These are phyloP conservation scores for Origma solitaria DNA, from an alignment of 2,113 vertebrate genomes.

Conservation along the genomic window DNA sequence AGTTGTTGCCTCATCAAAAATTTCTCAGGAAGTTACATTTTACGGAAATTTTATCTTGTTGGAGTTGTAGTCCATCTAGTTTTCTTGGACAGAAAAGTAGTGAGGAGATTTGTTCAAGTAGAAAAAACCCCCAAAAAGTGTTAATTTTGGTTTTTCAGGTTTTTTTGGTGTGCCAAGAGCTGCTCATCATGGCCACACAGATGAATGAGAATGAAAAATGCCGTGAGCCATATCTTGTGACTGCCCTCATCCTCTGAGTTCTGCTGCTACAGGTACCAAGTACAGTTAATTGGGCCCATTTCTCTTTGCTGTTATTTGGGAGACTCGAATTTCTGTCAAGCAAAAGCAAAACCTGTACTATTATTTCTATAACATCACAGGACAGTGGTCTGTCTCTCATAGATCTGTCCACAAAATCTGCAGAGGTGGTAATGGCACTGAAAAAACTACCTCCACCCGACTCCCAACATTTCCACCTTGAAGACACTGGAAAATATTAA, in stretches of 20 bases:
- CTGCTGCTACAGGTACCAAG: background rate
- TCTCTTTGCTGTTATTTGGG: background rate
- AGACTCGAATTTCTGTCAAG: background rate
- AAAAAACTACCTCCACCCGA: background rate
- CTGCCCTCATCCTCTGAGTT: background rate
- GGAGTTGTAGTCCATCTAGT: background rate
- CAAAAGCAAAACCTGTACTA: background rate
- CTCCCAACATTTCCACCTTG: background rate
- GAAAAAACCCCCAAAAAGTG: accelerated
- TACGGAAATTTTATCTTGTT: background rate
- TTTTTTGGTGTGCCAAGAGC: background rate
- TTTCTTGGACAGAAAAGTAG: background rate
- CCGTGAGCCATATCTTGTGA: background rate
- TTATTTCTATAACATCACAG: background rate
- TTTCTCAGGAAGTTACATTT: background rate
- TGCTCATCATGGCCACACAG: background rate
- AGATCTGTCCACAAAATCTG: background rate
- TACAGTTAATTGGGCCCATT: background rate
- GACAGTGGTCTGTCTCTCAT: background rate
- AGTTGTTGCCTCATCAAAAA: background rate
- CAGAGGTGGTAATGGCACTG: background rate
- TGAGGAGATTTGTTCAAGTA: background rate
- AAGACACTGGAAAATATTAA: background rate
- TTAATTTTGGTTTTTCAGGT: background rate
- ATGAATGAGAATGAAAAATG: background rate